Evolutionary conservation across 1,140 invertebrate species (phyloP).

Genomic region (Hydropsyche tenuis): DNA sequence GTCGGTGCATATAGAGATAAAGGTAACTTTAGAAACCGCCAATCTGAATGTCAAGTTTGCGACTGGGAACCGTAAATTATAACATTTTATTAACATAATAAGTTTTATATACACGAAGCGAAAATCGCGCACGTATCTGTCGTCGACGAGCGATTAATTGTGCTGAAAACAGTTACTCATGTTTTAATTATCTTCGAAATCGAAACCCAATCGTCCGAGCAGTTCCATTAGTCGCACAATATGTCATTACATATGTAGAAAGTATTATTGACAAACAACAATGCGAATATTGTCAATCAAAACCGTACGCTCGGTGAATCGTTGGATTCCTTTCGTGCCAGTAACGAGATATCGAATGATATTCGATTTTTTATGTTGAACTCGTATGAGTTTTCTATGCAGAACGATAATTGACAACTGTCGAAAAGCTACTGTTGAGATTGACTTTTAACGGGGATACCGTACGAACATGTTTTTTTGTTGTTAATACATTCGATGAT

Average conservation of each 20-base stretch:
- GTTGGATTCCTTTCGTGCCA: not conserved
- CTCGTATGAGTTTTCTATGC: not conserved
- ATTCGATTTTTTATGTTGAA: not conserved
- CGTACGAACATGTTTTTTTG: too few species aligned
- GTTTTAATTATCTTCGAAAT: constrained; percentile 17
- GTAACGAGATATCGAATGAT: constrained; percentile 11
- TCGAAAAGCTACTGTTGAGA: constrained; percentile 9
- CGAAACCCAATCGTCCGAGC: not conserved
- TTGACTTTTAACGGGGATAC: not conserved
- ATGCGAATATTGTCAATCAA: constrained; percentile 16
- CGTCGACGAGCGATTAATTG: not conserved
- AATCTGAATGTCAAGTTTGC: constrained; percentile 14
- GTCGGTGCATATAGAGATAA: not conserved
- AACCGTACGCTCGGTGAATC: not conserved
- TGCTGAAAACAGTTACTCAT: not conserved
- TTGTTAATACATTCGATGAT: too few species aligned
- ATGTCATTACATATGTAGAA: constrained; percentile 5
- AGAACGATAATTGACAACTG: constrained; percentile 9
- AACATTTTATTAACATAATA: not conserved
- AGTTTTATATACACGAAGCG: too few species aligned
- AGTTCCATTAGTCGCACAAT: constrained; percentile 4
- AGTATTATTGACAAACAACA: constrained; percentile 9
- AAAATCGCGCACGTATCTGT: too few species aligned
- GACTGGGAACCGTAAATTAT: constrained; percentile 14
- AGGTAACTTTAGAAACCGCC: not conserved